phyloP scores from a whole-genome alignment of 1,140 invertebrate species.

The Bombyx mori region ASM3026992v2 NC_085120.1:1824501-1825000 shows the following conservation, averaged over 20 bases:
- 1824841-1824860: constrained; percentile 54
- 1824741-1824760: constrained; percentile 59
- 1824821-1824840: constrained; percentile 50
- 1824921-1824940: constrained; percentile 20
- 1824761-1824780: constrained; percentile 72
- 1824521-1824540: constrained; percentile 76
- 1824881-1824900: constrained; percentile 16
- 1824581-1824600: constrained; percentile 73
- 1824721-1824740: constrained; percentile 74
- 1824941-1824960: no score
- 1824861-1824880: constrained; percentile 46
- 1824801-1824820: constrained; percentile 74
- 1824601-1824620: constrained; percentile 6
- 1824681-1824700: constrained; percentile 73
- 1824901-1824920: not conserved
- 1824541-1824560: constrained; percentile 41
- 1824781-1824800: constrained; percentile 72
- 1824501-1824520: constrained; percentile 73
- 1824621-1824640: constrained; percentile 74
- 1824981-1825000: no score
- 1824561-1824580: constrained; percentile 73
- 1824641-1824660: constrained; percentile 76
- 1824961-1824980: no score
- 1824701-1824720: constrained; percentile 75
- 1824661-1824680: constrained; percentile 75